Evolutionary conservation across 2,888 invertebrate genomes (phyloP), one percentile per base, ranked within the genome.

Genomic region (Drosophila quinaria): DNA sequence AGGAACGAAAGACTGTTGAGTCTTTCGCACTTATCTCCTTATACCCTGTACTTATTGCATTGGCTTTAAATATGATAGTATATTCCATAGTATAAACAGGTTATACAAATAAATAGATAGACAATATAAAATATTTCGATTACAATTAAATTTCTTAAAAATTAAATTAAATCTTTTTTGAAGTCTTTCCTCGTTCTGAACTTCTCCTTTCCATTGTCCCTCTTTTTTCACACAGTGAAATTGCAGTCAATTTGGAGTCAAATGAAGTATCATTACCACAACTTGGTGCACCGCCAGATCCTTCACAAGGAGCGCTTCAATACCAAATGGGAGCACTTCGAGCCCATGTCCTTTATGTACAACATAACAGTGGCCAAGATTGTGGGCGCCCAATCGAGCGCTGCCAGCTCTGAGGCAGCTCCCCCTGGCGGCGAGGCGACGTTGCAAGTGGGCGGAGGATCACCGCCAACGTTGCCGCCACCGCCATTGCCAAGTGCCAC

Each of bases 291-390:
- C 60, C 90, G 91, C 3, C 91, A 91, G 78, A 91, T 91, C 25
- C 77, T 91, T 25, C 91, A 91, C 73, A 91, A 91, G 75, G 91
- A 91, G 64, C 91, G 91, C 59, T 91, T 91, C 74, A 91, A 91
- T 39, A 91, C 91, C 64, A 91, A 91, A 60, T 91, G 91, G 91
- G 91, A 91, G 41, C 91, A 91, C 65, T 91, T 91, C 31, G 92
- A 91, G 54, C 91, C 91, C 13, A 91, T 91, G 91, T 92, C 92
- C 8, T 91, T 91, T 46, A 91, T 91, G 91, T 91, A 92, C 67
- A 91, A 90, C 70, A 91, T 91, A 25, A 91, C 91, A 4, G 92
- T 92, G 39, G 87, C 91, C 25, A 91, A 91, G 67, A 91, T 91
- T 31, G 90, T 91, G 4, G 91, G 91, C 4, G 83, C 92, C 2